Percentiles rank a stretch among this genome's conserved stretches.
Conservation (phyloP, 1,140 invertebrate genomes). For the Drosophila teissieri region DNA sequence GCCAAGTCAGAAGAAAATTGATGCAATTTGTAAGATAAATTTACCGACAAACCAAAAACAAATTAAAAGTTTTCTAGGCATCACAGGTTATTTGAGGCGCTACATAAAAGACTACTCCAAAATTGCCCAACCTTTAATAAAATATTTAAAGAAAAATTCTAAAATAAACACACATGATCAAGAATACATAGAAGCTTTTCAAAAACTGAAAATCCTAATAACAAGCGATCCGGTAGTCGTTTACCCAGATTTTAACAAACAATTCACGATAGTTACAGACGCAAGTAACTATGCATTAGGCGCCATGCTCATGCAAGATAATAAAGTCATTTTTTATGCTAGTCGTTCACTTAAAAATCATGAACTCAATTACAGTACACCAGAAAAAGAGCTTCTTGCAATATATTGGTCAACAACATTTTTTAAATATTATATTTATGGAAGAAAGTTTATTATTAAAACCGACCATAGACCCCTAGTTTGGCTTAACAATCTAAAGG, state of each 20-base stretch:
- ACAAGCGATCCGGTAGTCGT: constrained; percentile 1
- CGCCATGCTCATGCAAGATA: constrained; percentile 15
- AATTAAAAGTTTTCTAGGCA: too few species aligned
- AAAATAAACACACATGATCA: too few species aligned
- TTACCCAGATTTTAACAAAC: constrained; percentile 23
- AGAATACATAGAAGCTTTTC: too few species aligned
- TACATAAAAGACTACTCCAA: too few species aligned
- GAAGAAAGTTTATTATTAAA: constrained; percentile 17
- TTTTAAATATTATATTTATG: constrained; percentile 25
- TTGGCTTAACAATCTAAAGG: constrained; percentile 32
- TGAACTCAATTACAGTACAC: constrained; percentile 16
- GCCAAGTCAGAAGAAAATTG: too few species aligned
- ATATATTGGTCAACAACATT: constrained; percentile 6
- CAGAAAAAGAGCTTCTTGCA: constrained; percentile 1
- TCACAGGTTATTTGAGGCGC: too few species aligned
- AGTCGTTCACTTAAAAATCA: constrained; percentile 1
- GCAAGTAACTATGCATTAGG: constrained; percentile 33
- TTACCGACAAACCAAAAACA: too few species aligned
- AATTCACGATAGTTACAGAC: constrained; percentile 29
- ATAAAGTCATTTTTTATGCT: constrained; percentile 2
- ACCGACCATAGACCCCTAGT: constrained; percentile 25
- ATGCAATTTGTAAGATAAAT: too few species aligned
- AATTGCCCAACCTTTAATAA: too few species aligned
- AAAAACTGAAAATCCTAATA: constrained; percentile 12
- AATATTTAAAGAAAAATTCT: too few species aligned